Evolutionary conservation across 2,888 invertebrate genomes (phyloP), one percentile per base, ranked within the genome.

Genomic region (Elysia crispata): DNA sequence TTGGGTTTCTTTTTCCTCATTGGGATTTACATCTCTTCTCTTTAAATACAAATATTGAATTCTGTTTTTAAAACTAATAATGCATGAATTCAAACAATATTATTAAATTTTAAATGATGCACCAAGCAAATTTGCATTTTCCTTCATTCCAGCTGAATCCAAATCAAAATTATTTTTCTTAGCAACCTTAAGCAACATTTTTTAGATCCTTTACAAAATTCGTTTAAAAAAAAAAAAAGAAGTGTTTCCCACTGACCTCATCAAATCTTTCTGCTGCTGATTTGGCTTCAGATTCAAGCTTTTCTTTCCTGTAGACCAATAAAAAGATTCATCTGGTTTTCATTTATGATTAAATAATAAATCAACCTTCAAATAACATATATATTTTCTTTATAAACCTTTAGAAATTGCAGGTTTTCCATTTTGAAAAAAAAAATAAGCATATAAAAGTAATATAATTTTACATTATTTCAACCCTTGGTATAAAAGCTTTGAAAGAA

Each of bases 211-310:
- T 31, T 3, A 18, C 25, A 23, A 31, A 5, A 13, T 23, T 31
- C 1, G 23, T 31, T 33, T 1, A 33, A 6, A 5, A 50, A 25
- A 28, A 13, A 50, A 73, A 41, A 41, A 41, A 41, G 3, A 6
- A 11, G 11, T 8, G 50, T 11, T 67, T 62, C 25, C 25, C 57
- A 66, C 81, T 83, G 79, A 92, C 91, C 87, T 92, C 92, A 80
- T 92, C 92, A 89, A 92, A 92, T 80, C 90, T 89, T 77, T 92
- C 92, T 72, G 89, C 85, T 31, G 90, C 91, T 49, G 90, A 89
- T 81, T 92, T 92, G 6, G 90, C 89, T 81, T 92, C 92, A 80
- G 90, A 90, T 69, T 92, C 92, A 30, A 92, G 82, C 81, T 88
- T 90, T 76, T 92, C 92, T 83, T 90, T 91, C 82, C 92, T 90